Conservation (phyloP, 2,888 invertebrate genomes). For the Andricus quercusramuli region DNA sequence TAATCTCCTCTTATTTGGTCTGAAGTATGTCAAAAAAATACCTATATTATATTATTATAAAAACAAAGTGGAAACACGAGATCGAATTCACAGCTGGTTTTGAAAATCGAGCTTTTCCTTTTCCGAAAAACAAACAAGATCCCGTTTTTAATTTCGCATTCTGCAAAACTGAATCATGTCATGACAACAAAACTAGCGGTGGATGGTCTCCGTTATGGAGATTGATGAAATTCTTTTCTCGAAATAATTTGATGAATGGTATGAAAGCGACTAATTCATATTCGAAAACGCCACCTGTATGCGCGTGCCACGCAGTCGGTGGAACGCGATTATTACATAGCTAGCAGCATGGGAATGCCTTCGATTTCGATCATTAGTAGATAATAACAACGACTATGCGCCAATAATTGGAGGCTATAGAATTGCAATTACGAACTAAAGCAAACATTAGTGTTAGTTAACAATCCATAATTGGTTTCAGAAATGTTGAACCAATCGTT, state of each 20-base stretch:
- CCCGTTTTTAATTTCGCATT: not conserved
- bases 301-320: slow-evolving; percentile 38
- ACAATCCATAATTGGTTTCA: not conserved
- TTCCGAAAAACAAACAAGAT: not conserved
- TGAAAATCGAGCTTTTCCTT: too few relatives aligned
- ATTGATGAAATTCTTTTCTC: not conserved
- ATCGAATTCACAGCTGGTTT: too few relatives aligned
- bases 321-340: slow-evolving; percentile 74
- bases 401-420: not conserved
- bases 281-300: not conserved
- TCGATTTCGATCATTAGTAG: slow-evolving; percentile 55
- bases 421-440: not conserved
- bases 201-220: not conserved
- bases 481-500: not conserved
- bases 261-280: slow-evolving; percentile 3
- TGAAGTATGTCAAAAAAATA: too few relatives aligned
- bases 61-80: too few relatives aligned
- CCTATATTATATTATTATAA: too few relatives aligned
- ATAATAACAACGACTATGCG: slow-evolving; percentile 48
- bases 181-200: not conserved
- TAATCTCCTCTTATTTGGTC: too few relatives aligned
- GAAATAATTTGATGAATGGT: not conserved
- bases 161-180: not conserved
- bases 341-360: slow-evolving; percentile 56
- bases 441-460: not conserved